Base-by-base conservation (phyloP, 1,140 invertebrate species). In the Leptopilina clavipes region DNA sequence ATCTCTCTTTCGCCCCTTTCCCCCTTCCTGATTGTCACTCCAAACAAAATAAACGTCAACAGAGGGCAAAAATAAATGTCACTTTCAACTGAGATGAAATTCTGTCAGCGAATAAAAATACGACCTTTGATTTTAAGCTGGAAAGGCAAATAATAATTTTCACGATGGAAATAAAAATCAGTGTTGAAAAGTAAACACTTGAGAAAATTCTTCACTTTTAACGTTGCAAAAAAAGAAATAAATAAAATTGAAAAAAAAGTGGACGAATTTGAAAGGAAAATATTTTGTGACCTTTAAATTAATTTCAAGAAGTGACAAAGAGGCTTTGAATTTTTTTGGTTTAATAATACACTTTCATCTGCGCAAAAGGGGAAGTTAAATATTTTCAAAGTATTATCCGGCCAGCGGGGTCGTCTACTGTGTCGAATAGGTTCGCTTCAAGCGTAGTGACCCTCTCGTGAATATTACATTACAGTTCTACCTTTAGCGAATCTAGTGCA, bases 331-430 rank as follows among this genome's bases (percentile, higher is more conserved):
- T 37, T 14, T 65, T 31, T 65, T 65, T 12, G 11, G 22, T 10
- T 65, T 65, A 65, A 65, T 65, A 37, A 14, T 65, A 37, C 59
- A 65, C 14, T 59, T 22, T 19, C 54, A 22, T 59, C 11, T 59
- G 54, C 19, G 8, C 5, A 40, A 40, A 9, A 9, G 8, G 54
- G 10, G 19, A 59, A 19, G 54, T 59, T 59, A 59, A 59, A 59
- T 59, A 59, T 59, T 59, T 59, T 59, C 54, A 59, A 22, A 59
- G 54, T 59, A 59, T 59, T 59, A 59, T 59, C 54, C 19, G 54
- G 18, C 18, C 18, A 59, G 18, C 19, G 19, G 54, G 19, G 17
- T 59, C 54, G 19, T 59, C 54, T 59, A 59, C 54, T 59, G 18
- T 59, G 54, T 59, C 54, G 54, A 59, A 19, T 7, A 59, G 18